A percentile compares a stretch with the other conserved stretches of the same genome.
These are phyloP conservation scores for Gymnothorax reevesii DNA, from an alignment of 2,797 vertebrate genomes.

Conservation along the genomic window DNA sequence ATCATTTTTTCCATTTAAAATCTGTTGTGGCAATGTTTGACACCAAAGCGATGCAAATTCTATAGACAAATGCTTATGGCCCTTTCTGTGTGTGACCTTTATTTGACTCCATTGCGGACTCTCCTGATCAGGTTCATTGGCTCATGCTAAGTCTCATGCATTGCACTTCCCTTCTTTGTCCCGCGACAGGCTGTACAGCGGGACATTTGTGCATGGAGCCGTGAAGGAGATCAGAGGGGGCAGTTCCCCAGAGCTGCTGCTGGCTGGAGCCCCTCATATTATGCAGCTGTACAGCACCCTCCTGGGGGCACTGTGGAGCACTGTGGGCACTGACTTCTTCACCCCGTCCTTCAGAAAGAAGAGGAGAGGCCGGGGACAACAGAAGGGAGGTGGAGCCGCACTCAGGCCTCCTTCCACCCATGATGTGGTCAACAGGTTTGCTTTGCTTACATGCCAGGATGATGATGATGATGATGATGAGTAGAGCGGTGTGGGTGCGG, in stretches of 20 bases:
- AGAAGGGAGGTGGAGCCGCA: slow-evolving; percentile 40
- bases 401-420: slow-evolving; percentile 30
- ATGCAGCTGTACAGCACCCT: slow-evolving; percentile 63
- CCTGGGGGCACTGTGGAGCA: slow-evolving; percentile 49
- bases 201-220: slow-evolving; percentile 71
- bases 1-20: too few relatives aligned
- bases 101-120: neutral
- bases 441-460: slow-evolving; percentile 63
- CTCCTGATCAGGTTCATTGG: neutral
- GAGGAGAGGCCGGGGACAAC: slow-evolving; percentile 32
- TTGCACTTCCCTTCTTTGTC: neutral
- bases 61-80: too few relatives aligned
- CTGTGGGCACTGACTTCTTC: slow-evolving; percentile 46
- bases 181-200: slow-evolving; percentile 69
- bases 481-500: slow-evolving; percentile 46
- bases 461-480: slow-evolving; percentile 41
- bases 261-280: slow-evolving; percentile 48
- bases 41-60: too few relatives aligned
- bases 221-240: slow-evolving; percentile 59
- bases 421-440: slow-evolving; percentile 68
- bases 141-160: neutral
- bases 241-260: slow-evolving; percentile 51
- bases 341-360: slow-evolving; percentile 37
- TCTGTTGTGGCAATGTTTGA: too few relatives aligned
- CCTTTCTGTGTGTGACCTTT: neutral